These are phyloP conservation scores for Athripsodes cinereus DNA, from an alignment of 2,888 invertebrate genomes.

Conservation along the genomic window DNA sequence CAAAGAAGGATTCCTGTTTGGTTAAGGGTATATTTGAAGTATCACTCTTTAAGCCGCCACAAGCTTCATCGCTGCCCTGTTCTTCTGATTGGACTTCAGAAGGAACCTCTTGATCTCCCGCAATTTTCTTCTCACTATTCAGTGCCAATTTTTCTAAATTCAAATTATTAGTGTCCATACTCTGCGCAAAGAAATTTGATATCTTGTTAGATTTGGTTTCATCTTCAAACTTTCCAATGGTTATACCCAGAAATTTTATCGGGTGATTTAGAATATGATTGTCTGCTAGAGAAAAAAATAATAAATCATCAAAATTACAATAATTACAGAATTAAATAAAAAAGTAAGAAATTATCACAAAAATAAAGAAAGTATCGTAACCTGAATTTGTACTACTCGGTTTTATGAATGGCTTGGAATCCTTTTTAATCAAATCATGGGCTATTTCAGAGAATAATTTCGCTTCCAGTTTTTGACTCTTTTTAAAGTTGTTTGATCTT, in stretches of 20 bases:
- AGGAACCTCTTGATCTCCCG: not conserved
- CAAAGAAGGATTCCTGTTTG: constrained; percentile 47
- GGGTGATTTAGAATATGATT: constrained; percentile 36
- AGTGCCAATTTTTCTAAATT: not conserved
- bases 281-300: no score
- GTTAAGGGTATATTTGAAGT: constrained; percentile 24
- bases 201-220: not conserved
- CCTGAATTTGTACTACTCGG: constrained; percentile 26
- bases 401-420: constrained; percentile 36
- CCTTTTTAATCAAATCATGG: constrained; percentile 61
- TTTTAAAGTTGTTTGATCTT: constrained; percentile 49
- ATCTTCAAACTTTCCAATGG: constrained; percentile 71
- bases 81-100: no score
- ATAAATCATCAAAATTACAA: no score
- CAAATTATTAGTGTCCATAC: not conserved
- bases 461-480: constrained; percentile 50
- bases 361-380: constrained; percentile 1
- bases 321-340: not conserved
- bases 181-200: not conserved
- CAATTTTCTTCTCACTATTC: not conserved
- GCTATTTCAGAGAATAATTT: constrained; percentile 62
- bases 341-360: not conserved
- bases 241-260: constrained; percentile 68
- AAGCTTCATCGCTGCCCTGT: no score
- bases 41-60: not conserved